Conservation (phyloP, 2,113 vertebrate species). For the Caranx melampygus region DNA sequence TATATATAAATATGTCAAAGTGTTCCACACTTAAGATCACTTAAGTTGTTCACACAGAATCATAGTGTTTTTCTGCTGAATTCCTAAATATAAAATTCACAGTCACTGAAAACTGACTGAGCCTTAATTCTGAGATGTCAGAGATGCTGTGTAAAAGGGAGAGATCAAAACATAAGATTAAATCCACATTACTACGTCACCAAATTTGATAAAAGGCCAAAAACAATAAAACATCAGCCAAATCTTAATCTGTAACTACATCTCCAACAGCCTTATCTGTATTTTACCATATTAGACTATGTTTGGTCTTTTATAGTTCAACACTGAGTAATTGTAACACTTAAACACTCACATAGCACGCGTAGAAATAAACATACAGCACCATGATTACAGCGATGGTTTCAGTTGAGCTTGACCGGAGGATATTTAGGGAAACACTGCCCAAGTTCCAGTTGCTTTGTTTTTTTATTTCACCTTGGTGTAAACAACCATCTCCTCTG, state of each 20-base stretch:
- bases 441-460: conserved; percentile 66
- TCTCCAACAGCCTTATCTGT: not conserved
- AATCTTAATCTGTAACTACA: not conserved
- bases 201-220: not conserved
- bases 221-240: not conserved
- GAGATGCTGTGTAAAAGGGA: not conserved
- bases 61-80: not conserved
- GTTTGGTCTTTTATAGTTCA: not conserved
- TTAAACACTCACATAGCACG: conserved; percentile 5
- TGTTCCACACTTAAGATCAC: not conserved
- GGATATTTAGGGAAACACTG: conserved; percentile 69
- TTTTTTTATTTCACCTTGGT: conserved; percentile 62
- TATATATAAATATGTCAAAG: not conserved
- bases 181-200: not conserved
- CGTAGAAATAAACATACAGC: conserved; percentile 43
- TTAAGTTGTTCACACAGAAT: not conserved
- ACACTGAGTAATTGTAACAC: not conserved
- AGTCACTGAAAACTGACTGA: not conserved
- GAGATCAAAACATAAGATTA: not conserved
- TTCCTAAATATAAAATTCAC: not conserved
- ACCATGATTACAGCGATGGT: conserved; percentile 16
- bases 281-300: conserved; percentile 7
- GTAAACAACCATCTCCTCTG: conserved; percentile 67
- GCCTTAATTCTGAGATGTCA: not conserved
- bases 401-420: conserved; percentile 35